Evolutionary conservation across 2,888 invertebrate genomes (phyloP).

Genomic region (Melanargia galathea): DNA sequence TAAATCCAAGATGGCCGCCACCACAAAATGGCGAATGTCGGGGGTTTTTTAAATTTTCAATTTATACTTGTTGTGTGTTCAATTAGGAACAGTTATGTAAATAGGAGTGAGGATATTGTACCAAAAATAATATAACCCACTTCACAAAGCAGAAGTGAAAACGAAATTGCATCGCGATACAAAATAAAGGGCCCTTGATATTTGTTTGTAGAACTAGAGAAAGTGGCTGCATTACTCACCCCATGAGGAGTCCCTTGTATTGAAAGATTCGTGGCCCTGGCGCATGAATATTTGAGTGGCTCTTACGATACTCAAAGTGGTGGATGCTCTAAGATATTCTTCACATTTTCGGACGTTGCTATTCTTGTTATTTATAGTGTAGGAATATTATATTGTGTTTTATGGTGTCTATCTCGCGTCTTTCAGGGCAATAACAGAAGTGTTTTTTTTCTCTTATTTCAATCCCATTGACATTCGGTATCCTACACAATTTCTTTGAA

Average conservation of each 20-base stretch:
- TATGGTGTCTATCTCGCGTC: constrained; percentile 16
- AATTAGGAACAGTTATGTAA: not conserved
- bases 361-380: constrained; percentile 14
- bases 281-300: constrained; percentile 42
- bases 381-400: constrained; percentile 17
- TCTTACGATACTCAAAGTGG: constrained; percentile 38
- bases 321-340: constrained; percentile 24
- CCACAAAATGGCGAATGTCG: no score
- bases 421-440: constrained; percentile 38
- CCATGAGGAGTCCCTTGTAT: constrained; percentile 44
- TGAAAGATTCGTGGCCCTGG: constrained; percentile 36
- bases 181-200: constrained; percentile 66
- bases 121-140: constrained; percentile 13
- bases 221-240: constrained; percentile 69
- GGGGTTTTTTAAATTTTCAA: no score
- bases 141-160: constrained; percentile 52
- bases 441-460: constrained; percentile 30
- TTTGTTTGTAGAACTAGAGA: constrained; percentile 67
- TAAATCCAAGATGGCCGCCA: no score
- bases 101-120: not conserved
- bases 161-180: constrained; percentile 68
- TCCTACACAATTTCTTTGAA: not conserved
- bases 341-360: constrained; percentile 15
- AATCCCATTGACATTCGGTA: not conserved
- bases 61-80: no score